Evolutionary conservation across 2,888 invertebrate species (phyloP).

Genomic region (Autographa gamma): DNA sequence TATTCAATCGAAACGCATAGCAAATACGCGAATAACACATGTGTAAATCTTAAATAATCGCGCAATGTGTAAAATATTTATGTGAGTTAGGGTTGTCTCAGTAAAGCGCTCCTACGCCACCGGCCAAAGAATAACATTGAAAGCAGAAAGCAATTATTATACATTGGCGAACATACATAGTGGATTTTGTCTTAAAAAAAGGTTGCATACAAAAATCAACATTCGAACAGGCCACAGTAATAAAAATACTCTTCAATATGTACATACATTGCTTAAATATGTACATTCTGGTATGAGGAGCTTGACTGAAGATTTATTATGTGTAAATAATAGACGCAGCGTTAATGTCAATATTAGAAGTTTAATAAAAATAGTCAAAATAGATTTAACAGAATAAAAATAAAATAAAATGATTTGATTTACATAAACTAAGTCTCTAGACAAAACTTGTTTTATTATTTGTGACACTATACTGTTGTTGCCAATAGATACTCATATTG

Average conservation of each 20-base stretch:
- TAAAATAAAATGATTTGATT: slow-evolving; percentile 1
- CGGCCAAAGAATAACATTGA: slow-evolving; percentile 48
- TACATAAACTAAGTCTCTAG: not conserved
- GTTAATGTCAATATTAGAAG: not conserved
- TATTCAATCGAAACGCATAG: not conserved
- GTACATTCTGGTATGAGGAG: slow-evolving; percentile 66
- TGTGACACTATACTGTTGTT: not conserved
- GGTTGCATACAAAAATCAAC: slow-evolving; percentile 61
- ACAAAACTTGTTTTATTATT: not conserved
- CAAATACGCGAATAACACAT: not conserved
- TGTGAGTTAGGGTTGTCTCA: not conserved
- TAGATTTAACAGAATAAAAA: not conserved
- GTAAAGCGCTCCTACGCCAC: slow-evolving; percentile 38
- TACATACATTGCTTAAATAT: slow-evolving; percentile 74
- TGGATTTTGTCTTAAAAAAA: slow-evolving; percentile 46
- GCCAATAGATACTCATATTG: not conserved
- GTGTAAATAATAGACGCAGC: not conserved
- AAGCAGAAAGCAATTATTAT: slow-evolving; percentile 55
- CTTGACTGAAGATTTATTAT: slow-evolving; percentile 48
- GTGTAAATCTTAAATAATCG: not conserved
- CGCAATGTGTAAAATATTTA: slow-evolving; percentile 5
- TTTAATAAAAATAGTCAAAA: not conserved
- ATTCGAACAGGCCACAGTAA: slow-evolving; percentile 65
- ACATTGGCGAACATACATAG: slow-evolving; percentile 42
- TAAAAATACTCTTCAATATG: slow-evolving; percentile 74